These are phyloP conservation scores for Antedon mediterranea DNA, from an alignment of 53 echinoderm and acorn worm species.

Conservation along the genomic window DNA sequence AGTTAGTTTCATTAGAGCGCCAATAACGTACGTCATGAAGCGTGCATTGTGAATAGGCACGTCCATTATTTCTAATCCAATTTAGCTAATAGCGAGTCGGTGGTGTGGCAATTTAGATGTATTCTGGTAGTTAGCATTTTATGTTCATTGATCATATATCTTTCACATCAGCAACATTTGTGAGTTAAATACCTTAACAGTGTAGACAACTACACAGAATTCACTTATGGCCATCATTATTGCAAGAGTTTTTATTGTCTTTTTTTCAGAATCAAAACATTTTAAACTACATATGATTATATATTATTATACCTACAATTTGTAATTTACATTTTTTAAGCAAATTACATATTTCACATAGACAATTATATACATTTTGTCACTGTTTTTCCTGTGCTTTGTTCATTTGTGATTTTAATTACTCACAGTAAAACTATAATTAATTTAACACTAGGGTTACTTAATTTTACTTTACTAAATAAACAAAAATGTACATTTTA, in stretches of 20 bases:
- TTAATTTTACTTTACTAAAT: too few relatives aligned
- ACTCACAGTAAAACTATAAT: too few relatives aligned
- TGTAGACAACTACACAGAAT: background rate
- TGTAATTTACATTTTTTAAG: too few relatives aligned
- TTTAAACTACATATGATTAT: too few relatives aligned
- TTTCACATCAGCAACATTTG: background rate
- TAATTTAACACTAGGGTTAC: too few relatives aligned
- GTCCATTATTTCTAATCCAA: conserved; percentile 1
- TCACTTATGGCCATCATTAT: background rate
- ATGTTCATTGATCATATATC: background rate
- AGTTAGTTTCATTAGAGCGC: background rate
- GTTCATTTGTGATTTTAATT: too few relatives aligned
- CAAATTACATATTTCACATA: too few relatives aligned
- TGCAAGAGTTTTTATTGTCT: background rate
- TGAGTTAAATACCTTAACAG: background rate
- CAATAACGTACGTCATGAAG: background rate
- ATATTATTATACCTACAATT: too few relatives aligned
- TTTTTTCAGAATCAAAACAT: too few relatives aligned
- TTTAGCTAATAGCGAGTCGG: background rate
- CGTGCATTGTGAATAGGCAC: background rate
- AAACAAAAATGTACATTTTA: too few relatives aligned
- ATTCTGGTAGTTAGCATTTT: background rate
- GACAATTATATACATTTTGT: too few relatives aligned
- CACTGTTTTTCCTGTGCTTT: too few relatives aligned
- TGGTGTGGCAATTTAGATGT: background rate